A percentile compares a stretch with the other conserved stretches of the same genome.
Evolutionary conservation across 2,797 vertebrate genomes (phyloP).

Genomic region (Euphonia xanthogaster): DNA sequence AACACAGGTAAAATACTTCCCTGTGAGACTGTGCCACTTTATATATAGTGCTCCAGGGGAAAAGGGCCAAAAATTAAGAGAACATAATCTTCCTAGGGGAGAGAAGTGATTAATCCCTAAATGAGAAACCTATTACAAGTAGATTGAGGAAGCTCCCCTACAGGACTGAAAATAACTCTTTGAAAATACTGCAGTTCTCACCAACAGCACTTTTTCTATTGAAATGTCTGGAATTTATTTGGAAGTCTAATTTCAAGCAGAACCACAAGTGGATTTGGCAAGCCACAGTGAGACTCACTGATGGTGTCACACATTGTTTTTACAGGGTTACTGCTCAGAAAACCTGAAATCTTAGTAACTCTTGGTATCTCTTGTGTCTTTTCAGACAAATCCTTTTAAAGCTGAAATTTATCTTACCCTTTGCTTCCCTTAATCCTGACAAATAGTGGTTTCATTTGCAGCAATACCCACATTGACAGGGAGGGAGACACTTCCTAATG

Average conservation of each 20-base stretch:
- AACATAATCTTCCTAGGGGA: background rate
- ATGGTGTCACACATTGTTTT: background rate
- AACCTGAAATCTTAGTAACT: background rate
- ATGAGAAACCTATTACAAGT: background rate
- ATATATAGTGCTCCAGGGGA: background rate
- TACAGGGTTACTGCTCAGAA: background rate
- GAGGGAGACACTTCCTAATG: background rate
- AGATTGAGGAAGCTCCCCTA: background rate
- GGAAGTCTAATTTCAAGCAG: background rate
- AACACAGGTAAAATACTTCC: background rate
- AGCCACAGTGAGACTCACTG: background rate
- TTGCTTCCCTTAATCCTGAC: background rate
- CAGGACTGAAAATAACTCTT: background rate
- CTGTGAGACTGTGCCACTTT: background rate
- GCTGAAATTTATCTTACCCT: background rate
- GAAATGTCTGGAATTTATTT: background rate
- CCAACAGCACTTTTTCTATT: background rate
- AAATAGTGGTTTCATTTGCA: background rate
- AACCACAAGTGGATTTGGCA: background rate
- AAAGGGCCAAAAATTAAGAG: background rate
- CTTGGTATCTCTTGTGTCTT: background rate
- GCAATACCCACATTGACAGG: background rate
- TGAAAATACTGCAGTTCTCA: background rate
- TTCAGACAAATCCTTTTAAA: background rate
- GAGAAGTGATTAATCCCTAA: background rate